phyloP scores from a whole-genome alignment of 1,140 invertebrate genomes.

The Agraylea sexmaculata region DNA sequence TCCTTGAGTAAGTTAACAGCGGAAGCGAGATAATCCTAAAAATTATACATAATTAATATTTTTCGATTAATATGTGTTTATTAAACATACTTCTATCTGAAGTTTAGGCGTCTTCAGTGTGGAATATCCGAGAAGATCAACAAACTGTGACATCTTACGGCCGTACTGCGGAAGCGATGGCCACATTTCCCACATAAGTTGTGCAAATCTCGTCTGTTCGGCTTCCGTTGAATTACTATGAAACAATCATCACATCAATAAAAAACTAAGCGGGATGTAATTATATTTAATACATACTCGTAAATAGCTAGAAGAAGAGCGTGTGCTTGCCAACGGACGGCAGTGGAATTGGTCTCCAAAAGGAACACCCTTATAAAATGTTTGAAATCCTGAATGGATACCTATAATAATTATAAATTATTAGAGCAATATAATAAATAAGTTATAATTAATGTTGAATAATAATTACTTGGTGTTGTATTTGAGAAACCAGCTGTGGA shows the following conservation, averaged over 20 bases:
- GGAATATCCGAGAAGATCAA: conserved; percentile 90
- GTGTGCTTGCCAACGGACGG: conserved; percentile 92
- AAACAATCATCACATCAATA: conserved; percentile 12
- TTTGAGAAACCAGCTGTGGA: conserved; percentile 34
- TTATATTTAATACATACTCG: conserved; percentile 53
- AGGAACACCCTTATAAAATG: conserved; percentile 85
- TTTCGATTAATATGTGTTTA: background rate
- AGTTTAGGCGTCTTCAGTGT: conserved; percentile 64
- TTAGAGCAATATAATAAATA: background rate
- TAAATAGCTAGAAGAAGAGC: conserved; percentile 74
- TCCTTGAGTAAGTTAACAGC: conserved; percentile 73
- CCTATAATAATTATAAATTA: conserved; percentile 25
- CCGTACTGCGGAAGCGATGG: conserved; percentile 82
- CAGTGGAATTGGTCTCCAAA: conserved; percentile 85
- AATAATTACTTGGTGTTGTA: conserved; percentile 31
- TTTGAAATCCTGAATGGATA: conserved; percentile 36
- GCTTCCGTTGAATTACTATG: conserved; percentile 56
- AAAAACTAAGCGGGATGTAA: conserved; percentile 2
- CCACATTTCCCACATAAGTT: conserved; percentile 86
- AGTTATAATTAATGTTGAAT: background rate
- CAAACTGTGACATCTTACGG: conserved; percentile 88
- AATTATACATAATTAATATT: conserved; percentile 30
- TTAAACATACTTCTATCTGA: conserved; percentile 36
- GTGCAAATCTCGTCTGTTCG: conserved; percentile 70
- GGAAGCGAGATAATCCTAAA: conserved; percentile 69